A percentile compares a stretch with the other conserved stretches of the same genome.
These are phyloP conservation scores for Actenoides lindsayi DNA, from an alignment of 2,113 vertebrate genomes.

Conservation along the genomic window DNA sequence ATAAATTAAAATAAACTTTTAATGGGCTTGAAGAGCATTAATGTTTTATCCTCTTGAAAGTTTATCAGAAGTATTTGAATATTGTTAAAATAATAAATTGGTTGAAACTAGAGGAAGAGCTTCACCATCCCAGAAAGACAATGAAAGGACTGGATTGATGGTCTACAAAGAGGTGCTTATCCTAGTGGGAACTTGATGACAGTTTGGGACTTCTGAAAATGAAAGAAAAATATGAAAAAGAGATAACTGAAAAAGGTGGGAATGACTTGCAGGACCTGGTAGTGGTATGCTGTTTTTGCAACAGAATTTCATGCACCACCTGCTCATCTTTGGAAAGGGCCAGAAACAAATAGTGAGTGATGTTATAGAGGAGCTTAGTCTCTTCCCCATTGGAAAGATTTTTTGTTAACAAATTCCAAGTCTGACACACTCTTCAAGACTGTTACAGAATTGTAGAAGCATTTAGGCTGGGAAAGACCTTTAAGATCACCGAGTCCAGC, in stretches of 20 bases:
- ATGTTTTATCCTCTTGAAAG: background rate
- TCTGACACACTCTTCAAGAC: background rate
- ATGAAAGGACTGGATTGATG: background rate
- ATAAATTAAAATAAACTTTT: background rate
- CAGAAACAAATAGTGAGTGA: background rate
- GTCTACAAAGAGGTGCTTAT: background rate
- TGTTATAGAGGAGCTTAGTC: background rate
- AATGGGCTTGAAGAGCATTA: background rate
- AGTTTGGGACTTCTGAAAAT: background rate
- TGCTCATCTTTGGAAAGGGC: background rate
- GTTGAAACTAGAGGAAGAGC: background rate
- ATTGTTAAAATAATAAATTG: background rate
- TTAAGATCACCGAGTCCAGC: background rate
- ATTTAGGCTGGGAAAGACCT: background rate
- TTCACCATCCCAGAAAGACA: background rate
- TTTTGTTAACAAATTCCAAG: background rate
- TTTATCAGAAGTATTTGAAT: background rate
- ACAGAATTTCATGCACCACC: background rate
- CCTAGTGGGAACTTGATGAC: background rate
- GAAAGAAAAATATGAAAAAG: background rate
- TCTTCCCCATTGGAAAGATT: background rate
- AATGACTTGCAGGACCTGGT: background rate
- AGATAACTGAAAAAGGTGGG: background rate
- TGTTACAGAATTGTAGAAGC: background rate
- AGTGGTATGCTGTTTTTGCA: background rate